Evolutionary conservation across 2,888 invertebrate genomes (phyloP).

Genomic region (Diogma glabrata): DNA sequence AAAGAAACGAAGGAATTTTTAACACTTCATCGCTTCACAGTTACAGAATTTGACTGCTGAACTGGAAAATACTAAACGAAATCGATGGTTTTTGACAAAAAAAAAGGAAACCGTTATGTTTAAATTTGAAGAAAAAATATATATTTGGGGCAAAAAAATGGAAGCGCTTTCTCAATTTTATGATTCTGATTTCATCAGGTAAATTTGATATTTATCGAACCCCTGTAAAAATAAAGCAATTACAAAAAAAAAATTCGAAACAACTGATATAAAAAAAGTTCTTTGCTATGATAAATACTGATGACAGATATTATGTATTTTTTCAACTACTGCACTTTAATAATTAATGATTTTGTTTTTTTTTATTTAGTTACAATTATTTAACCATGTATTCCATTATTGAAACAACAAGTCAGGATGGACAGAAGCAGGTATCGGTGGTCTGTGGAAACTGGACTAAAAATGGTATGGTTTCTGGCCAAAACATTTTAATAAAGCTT

Average conservation of each 20-base stretch:
- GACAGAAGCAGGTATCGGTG: slow-evolving; percentile 2
- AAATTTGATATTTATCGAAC: background rate
- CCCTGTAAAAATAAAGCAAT: background rate
- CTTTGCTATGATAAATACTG: slow-evolving; percentile 7
- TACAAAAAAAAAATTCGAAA: slow-evolving; percentile 1
- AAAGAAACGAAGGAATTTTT: no score
- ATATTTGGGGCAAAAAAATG: slow-evolving; percentile 7
- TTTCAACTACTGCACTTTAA: slow-evolving; percentile 8
- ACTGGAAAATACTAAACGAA: background rate
- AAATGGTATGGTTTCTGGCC: slow-evolving; percentile 1
- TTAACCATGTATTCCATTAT: slow-evolving; percentile 7
- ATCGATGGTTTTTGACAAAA: slow-evolving; percentile 5
- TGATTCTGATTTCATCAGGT: background rate
- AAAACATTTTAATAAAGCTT: background rate
- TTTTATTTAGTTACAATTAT: no score
- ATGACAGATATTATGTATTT: slow-evolving; percentile 3
- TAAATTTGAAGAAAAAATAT: background rate
- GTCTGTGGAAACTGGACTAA: slow-evolving; percentile 5
- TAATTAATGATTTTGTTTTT: slow-evolving; percentile 4
- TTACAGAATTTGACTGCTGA: no score
- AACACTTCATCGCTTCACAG: no score
- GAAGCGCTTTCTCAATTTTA: background rate
- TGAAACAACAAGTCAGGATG: slow-evolving; percentile 5
- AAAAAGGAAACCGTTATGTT: background rate
- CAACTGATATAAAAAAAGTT: slow-evolving; percentile 4